phyloP scores from a whole-genome alignment of 1,140 invertebrate genomes.

The Drosophila suzukii region DNA sequence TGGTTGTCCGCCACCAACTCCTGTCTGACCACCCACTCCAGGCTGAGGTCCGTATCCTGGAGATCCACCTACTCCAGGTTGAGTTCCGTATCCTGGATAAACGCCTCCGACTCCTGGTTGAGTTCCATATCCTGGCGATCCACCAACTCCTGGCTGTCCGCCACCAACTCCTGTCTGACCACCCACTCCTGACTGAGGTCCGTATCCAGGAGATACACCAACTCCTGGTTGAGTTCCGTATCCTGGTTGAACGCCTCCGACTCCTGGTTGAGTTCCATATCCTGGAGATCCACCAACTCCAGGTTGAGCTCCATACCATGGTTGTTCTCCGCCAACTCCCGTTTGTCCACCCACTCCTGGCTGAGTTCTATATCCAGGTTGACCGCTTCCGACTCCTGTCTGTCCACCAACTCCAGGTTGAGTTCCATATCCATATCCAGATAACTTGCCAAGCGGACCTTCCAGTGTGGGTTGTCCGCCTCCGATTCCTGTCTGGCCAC shows the following conservation, averaged over 20 bases:
- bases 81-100: conserved; percentile 13
- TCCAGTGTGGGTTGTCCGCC: too few relatives aligned
- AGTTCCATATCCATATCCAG: not conserved
- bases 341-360: conserved; percentile 2
- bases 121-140: conserved; percentile 7
- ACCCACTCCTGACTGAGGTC: not conserved
- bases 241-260: not conserved
- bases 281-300: conserved; percentile 2
- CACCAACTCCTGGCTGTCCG: conserved; percentile 19
- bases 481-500: conserved; percentile 1
- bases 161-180: too few relatives aligned
- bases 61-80: conserved; percentile 15
- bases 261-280: conserved; percentile 6
- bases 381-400: not conserved
- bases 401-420: conserved; percentile 13
- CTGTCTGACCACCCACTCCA: too few relatives aligned
- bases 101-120: conserved; percentile 10
- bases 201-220: conserved; percentile 8
- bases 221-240: not conserved
- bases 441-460: too few relatives aligned
- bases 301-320: conserved; percentile 7
- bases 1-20: too few relatives aligned
- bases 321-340: conserved; percentile 4
- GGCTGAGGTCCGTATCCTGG: not conserved
- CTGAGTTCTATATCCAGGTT: not conserved